Base-by-base conservation (phyloP, 2,888 invertebrate genomes). In the Thalpophila matura region DNA sequence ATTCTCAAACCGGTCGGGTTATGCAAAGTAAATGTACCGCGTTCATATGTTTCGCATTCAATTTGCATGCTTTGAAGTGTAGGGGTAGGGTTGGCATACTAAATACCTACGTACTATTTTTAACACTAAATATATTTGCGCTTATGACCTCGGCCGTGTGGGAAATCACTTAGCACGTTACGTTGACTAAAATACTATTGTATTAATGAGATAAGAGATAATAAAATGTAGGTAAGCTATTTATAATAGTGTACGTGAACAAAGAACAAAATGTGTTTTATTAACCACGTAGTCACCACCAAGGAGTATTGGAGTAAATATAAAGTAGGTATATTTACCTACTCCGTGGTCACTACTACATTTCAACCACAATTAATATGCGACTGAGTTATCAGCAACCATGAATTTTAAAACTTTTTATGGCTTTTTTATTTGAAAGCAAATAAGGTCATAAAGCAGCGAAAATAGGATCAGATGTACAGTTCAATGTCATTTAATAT, bases 31-130 rank as follows among this genome's bases (percentile, higher is more conserved):
- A 81, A 77, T 77, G 77, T 80, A 79, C 83, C 49, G 40, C 78
- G 68, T 60, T 74, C 65, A 80, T 80, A 79, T 66, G 76, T 77
- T 83, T 84, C 82, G 83, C 83, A 83, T 87, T 84, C 79, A 82
- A 86, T 87, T 89, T 87, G 87, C 86, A 86, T 87, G 83, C 80
- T 80, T 71, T 75, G 71, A 71, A 75, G 71, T 55, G 79, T 83
- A 85, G 82, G 81, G 82, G 77, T 84, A 86, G 83, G 81, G 83
- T 85, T 83, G 77, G 89, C 87, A 89, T 90, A 88, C 85, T 85
- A 89, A 91, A 81, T 81, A 81, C 74, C 49, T 20, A 83, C 74
- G 50, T 20, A 83, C 73, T 85, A 86, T 85, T 86, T 86, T 84
- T 82, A 82, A 82, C 80, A 79, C 82, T 70, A 65, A 59, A 72